Conservation (phyloP, 2,888 invertebrate species). For the Azorinus chamasolen region DNA sequence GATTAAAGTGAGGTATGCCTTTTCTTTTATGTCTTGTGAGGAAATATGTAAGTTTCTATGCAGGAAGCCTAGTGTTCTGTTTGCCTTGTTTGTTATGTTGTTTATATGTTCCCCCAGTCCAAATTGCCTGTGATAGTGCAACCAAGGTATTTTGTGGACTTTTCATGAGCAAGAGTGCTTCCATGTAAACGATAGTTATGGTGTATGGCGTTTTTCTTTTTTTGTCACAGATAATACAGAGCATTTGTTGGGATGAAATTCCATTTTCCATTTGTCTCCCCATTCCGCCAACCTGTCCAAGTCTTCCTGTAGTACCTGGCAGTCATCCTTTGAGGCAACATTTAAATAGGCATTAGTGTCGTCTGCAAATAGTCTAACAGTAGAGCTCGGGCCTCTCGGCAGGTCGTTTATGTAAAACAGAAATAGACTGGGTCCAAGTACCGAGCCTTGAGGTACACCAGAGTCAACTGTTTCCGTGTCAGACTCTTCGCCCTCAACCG, state of each 20-base stretch:
- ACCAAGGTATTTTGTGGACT: constrained; percentile 33
- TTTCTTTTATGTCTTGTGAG: no score
- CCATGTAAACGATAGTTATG: constrained; percentile 27
- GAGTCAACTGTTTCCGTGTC: no score
- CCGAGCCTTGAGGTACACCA: no score
- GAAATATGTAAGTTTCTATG: constrained; percentile 17
- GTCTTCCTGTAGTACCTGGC: constrained; percentile 32
- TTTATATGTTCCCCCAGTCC: no score
- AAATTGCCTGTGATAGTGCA: constrained; percentile 20
- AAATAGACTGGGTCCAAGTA: no score
- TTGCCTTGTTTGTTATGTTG: no score
- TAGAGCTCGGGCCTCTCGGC: no score
- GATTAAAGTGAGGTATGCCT: constrained; percentile 6
- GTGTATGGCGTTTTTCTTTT: constrained; percentile 20
- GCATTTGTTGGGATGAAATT: constrained; percentile 47
- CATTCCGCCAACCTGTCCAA: constrained; percentile 34
- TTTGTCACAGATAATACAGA: constrained; percentile 26
- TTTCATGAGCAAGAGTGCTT: constrained; percentile 18
- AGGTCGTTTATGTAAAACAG: constrained; percentile 25
- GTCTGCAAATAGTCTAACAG: no score
- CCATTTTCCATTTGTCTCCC: constrained; percentile 50
- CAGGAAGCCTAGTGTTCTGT: no score
- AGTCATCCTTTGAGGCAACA: constrained; percentile 18
- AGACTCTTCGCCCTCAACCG: no score
- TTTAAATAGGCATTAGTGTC: constrained; percentile 43